These are phyloP conservation scores for Coturnix japonica DNA, from an alignment of 2,113 vertebrate genomes.

Conservation along the genomic window DNA sequence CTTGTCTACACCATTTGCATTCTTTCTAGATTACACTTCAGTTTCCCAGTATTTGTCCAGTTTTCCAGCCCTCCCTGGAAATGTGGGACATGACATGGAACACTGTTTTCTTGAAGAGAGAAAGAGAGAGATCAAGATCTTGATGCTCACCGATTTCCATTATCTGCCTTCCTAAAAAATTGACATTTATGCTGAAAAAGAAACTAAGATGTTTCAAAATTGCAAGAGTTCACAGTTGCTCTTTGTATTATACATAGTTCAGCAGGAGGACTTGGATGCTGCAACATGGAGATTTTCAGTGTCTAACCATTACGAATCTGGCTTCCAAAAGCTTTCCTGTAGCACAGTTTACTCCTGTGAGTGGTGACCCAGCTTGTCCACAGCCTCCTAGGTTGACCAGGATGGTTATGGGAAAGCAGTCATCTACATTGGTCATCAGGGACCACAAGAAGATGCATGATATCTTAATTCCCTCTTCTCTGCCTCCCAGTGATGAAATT, in stretches of 20 bases:
- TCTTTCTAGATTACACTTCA: slow-evolving; percentile 23
- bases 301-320: background rate
- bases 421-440: background rate
- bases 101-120: background rate
- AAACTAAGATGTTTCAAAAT: background rate
- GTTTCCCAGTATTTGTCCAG: background rate
- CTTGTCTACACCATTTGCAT: background rate
- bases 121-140: background rate
- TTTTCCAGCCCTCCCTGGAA: background rate
- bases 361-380: background rate
- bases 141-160: background rate
- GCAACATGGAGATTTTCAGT: background rate
- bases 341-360: background rate
- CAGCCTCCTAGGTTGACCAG: background rate
- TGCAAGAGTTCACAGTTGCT: background rate
- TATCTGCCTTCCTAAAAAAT: background rate
- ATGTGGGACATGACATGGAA: background rate
- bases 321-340: background rate
- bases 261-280: background rate
- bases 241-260: background rate
- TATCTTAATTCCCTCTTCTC: background rate
- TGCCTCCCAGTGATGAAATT: background rate
- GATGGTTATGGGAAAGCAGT: background rate
- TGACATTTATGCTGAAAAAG: background rate
- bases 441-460: fast-evolving